Base-by-base conservation (phyloP, 2,888 invertebrate genomes). In the Tuta absoluta region DNA sequence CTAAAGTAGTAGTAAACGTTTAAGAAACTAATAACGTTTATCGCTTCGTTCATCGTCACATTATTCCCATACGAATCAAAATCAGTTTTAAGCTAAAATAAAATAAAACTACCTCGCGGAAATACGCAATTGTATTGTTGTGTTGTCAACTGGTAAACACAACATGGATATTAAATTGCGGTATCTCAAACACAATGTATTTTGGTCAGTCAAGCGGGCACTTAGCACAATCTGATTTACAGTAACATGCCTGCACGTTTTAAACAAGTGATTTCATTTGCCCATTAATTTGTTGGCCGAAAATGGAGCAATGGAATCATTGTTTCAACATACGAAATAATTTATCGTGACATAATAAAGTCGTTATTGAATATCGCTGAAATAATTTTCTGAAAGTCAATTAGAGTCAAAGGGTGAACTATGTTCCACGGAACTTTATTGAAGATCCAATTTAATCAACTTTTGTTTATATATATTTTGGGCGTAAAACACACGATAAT, bases 211-310 rank as follows among this genome's bases (percentile, higher is more conserved):
- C 41, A 28, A 12, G 53, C 41, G 28, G 45, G 11, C 45, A 45
- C 28, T 57, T 45, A 57, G 63, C 57, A 23, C 63, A 41, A 23
- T 63, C 53, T 24, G 57, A 63, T 63, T 63, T 45, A 45, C 63
- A 63, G 57, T 63, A 63, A 63, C 57, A 63, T 28, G 53, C 23
- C 51, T 23, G 53, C 23, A 23, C 38, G 37, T n/a, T 56, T 56
- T 7, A 56, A 56, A 56, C 56, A 56, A 56, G 17, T 33, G 24
- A 17, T 56, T 28, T 17, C 24, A 56, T 56, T 56, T 33, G 17
- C 33, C 56, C 17, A 56, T 56, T 56, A 33, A 56, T 56, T 56
- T 33, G 28, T 33, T 56, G 56, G 8, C 56, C n/a, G 56, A 28
- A 56, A 56, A 33, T 24, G 28, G 56, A 23, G 10, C 5, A 28